Conservation (phyloP, 92 coral and sea anemone genomes). For the Phenganax stokvisi region DNA sequence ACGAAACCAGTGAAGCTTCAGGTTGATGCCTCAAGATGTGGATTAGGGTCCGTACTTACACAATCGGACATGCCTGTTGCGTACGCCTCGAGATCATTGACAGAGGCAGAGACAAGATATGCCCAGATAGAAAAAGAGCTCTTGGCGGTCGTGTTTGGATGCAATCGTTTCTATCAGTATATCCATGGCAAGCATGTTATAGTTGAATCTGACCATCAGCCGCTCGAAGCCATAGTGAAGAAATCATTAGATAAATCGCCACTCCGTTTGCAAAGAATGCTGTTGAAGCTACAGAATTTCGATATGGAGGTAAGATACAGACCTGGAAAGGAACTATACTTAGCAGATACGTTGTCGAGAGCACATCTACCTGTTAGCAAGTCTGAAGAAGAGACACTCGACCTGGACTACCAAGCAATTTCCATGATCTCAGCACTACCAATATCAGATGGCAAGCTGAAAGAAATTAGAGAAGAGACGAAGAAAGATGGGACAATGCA, state of each 20-base stretch:
- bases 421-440: conserved; percentile 7
- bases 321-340: too few species aligned
- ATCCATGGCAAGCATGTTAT: neutral
- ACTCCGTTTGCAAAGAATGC: conserved; percentile 3
- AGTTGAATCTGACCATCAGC: conserved; percentile 1
- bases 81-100: neutral
- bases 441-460: neutral
- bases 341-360: too few species aligned
- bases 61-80: neutral
- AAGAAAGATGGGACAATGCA: conserved; percentile 9
- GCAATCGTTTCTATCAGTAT: conserved; percentile 1
- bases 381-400: conserved; percentile 1
- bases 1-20: neutral
- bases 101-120: neutral
- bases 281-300: neutral
- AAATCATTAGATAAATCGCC: neutral
- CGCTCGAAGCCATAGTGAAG: neutral
- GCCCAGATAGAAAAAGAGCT: neutral
- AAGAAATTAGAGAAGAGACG: neutral
- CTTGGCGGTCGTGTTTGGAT: conserved; percentile 9
- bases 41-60: neutral
- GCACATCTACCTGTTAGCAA: neutral
- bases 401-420: neutral
- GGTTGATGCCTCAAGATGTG: neutral
- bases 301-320: neutral